Evolutionary conservation across 2,797 vertebrate species (phyloP), one percentile per base, ranked within the genome.

Genomic region (Erpetoichthys calabaricus): DNA sequence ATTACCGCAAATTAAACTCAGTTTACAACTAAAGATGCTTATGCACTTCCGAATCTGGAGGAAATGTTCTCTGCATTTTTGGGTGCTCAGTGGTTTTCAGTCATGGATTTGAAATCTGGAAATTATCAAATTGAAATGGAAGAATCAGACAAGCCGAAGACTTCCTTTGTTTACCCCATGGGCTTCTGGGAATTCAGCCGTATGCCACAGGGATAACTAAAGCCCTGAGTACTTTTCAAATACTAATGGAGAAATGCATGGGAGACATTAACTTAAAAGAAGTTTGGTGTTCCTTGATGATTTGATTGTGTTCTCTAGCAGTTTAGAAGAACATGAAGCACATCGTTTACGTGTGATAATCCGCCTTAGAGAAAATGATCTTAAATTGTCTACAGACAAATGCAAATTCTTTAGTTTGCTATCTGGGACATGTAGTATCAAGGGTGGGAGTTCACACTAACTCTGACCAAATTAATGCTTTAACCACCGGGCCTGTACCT

Each of bases 101-200:
- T 52, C 7, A 8, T 52, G 7, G 51, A 52, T 25, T n/a, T 52
- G 6, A 52, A 52, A 25, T 52, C 51, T 8, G 51, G 4, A 8
- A 52, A 52, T n/a, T 52, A 52, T n/a, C 4, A 52, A 5, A n/a
- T 52, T 52, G 51, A 52, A n/a, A n/a, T 52, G 6, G 51, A 6
- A 25, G 4, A 52, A 25, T 6, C 6, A 8, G 10, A 52, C 10
- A 52, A 52, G n/a, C 51, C 9, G 2, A 52, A 52, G 41, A 52
- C 51, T 7, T 51, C 51, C n/a, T 52, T 52, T 52, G 51, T 52
- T 25, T 52, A 51, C 4, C 51, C 51, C 9, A 5, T 52, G 41
- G 51, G 51, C 5, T 52, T 5, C 51, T 52, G 9, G 51, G 9
- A 25, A n/a, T 52, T 52, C 25, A 25, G 25, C 25, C 25, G 25